Base-by-base conservation (phyloP, 2,888 invertebrate species). In the Conistra vaccinii region DNA sequence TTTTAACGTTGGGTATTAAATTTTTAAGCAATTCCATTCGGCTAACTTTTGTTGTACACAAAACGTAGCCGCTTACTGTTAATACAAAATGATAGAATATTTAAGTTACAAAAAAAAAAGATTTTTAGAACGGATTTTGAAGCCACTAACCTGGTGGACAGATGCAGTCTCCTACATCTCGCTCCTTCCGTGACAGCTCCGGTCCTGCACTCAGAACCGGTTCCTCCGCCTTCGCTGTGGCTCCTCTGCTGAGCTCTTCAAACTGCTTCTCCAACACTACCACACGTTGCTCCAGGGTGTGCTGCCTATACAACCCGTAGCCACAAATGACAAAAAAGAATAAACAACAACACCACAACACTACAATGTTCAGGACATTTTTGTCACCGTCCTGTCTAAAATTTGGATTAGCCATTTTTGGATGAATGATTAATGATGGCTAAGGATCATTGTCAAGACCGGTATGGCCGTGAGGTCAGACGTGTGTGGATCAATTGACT, bases 281-380 rank as follows among this genome's bases (percentile, higher is more conserved):
- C 76, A 96, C 91, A 69, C 96, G 90, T 83, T 93, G 92, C 90
- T 96, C 96, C 89, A 96, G 76, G 60, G 91, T 87, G 78, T 95
- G 95, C 89, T 96, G 96, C 69, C 94, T 90, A 84, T 94, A 94
- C 87, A 95, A 81, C 81, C 94, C 92, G 81, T 94, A 95, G 73
- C 95, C 96, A 89, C 94, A 94, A 71, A 93, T 84, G 35, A 93
- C 85, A 81, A 95, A 88, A 83, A 94, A 91, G 85, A 95, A 92
- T 88, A 93, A 94, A 93, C 94, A 95, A 88, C 93, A 92, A 91
- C 94, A 93, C 95, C 95, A 95, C 85, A 95, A 84, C 93, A 96
- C 95, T 83, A 94, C 95, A 91, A 93, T 91, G 91, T 95, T 94
- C 73, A 94, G 88, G 80, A 93, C 87, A 81, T 91, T 91, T 73